Evolutionary conservation across 2,113 vertebrate species (phyloP).

Genomic region (Cyanoderma ruficeps): DNA sequence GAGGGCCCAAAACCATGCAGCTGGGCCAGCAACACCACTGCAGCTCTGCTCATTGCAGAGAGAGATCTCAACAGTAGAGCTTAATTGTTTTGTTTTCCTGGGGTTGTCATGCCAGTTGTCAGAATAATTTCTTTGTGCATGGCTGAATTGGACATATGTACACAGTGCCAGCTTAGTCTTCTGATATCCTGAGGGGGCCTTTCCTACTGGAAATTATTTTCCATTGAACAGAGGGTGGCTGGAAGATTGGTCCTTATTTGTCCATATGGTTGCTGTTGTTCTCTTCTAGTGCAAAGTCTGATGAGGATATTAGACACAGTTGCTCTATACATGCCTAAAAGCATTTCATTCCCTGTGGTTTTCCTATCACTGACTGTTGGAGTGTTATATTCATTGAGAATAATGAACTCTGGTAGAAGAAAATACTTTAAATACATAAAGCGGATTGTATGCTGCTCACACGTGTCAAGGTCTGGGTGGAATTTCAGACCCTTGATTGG

Average conservation of each 20-base stretch:
- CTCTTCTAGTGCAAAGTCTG: conserved; percentile 70
- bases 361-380: neutral
- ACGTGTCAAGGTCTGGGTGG: neutral
- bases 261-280: conserved; percentile 82
- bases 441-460: neutral
- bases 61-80: neutral
- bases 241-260: conserved; percentile 55
- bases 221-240: conserved; percentile 41
- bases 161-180: neutral
- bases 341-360: conserved; percentile 36
- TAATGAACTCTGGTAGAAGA: neutral
- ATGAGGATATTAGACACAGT: conserved; percentile 73
- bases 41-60: neutral
- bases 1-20: neutral
- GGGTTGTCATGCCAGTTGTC: conserved; percentile 1
- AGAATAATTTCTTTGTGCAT: conserved; percentile 1
- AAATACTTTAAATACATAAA: neutral
- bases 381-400: conserved; percentile 10
- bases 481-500: neutral
- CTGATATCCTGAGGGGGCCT: conserved; percentile 19
- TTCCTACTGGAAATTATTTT: conserved; percentile 18
- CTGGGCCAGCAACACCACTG: neutral
- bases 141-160: neutral
- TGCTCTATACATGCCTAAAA: conserved; percentile 1
- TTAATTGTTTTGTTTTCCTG: conserved; percentile 15